phyloP scores from a whole-genome alignment of 2,113 vertebrate species.

The Hiodon tergisus region DNA sequence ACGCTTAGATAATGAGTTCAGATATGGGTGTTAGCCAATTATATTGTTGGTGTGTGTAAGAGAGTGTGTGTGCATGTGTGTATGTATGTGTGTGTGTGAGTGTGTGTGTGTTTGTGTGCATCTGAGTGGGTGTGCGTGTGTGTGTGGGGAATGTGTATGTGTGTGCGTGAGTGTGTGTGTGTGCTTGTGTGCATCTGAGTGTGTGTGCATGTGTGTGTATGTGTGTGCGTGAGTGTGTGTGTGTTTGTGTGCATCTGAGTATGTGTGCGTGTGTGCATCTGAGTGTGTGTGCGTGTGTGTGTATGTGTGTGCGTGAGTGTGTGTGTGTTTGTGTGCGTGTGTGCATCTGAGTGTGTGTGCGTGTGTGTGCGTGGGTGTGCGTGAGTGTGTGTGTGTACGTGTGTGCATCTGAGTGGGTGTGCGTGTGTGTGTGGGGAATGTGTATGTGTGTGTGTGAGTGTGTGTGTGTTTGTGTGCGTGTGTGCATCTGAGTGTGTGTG shows the following conservation, averaged over 20 bases:
- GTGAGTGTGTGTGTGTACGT: no score
- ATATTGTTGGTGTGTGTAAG: constrained; percentile 11
- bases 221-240: no score
- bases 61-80: not conserved
- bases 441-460: not conserved
- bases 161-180: no score
- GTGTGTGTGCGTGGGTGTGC: not conserved
- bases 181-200: no score
- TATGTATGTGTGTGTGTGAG: not conserved
- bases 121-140: no score
- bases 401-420: not conserved
- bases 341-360: not conserved
- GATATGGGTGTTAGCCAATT: not conserved
- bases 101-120: no score
- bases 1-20: constrained; percentile 11
- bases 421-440: not conserved
- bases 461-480: no score
- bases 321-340: no score
- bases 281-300: not conserved
- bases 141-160: no score
- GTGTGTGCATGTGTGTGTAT: no score
- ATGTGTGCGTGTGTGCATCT: no score
- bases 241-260: no score
- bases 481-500: not conserved
- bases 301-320: not conserved